Base-by-base conservation (phyloP, 2,888 invertebrate species). In the Trilocha varians region DNA sequence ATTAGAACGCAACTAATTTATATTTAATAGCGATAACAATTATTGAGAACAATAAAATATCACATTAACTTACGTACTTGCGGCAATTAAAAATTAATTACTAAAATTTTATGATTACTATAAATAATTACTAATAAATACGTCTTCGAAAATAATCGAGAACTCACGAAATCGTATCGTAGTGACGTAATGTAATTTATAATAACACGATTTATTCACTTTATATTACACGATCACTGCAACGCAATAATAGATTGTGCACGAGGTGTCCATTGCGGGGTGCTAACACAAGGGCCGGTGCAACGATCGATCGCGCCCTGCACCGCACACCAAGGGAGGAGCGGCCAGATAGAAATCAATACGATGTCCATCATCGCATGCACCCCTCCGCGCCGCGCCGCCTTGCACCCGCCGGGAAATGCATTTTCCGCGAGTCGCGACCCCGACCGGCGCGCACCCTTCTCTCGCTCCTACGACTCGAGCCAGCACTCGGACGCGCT, bases 361-460 rank as follows among this genome's bases (percentile, higher is more conserved):
- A 86, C 84, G 80, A 78, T 85, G 87, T 87, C 87, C 87, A 87
- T 83, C 86, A 87, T 84, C 83, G 83, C 83, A 82, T 87, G 87
- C 88, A 87, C 86, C 87, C 88, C 87, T 88, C 87, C 85, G 88
- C 85, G 79, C 78, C 87, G 75, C 82, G 70, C 73, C 76, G 73
- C 80, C 69, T 67, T 80, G 80, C 82, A 82, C 79, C 70, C 69
- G 55, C 47, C 63, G 72, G 79, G 69, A 78, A 79, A 78, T 83
- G 83, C 84, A 83, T 78, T 77, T 74, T 70, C 76, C 73, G 65
- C 72, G 62, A 63, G 64, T 55, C 61, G 62, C 52, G 64, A 61
- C 62, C 65, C 63, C 62, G 57, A 59, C 68, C 74, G 78, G 63
- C 71, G 61, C 57, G 59, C 68, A 75, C 78, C 72, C 69, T 63